A percentile compares a stretch with the other conserved stretches of the same genome.
Evolutionary conservation across 2,113 vertebrate species (phyloP).

Genomic region (Diglossa brunneiventris): DNA sequence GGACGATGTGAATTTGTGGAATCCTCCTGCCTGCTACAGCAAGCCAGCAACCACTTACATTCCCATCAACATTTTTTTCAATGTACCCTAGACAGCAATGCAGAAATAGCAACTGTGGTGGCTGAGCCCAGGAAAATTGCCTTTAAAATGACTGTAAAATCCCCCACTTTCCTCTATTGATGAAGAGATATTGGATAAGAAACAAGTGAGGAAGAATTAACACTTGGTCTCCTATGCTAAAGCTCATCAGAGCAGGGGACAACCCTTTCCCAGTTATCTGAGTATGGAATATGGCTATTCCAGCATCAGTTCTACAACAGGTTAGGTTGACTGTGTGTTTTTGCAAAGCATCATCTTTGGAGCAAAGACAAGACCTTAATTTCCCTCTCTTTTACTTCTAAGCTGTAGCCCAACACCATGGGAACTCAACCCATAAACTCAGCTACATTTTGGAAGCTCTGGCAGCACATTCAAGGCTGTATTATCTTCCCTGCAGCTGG

Average conservation of each 20-base stretch:
- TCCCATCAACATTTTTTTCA: not conserved
- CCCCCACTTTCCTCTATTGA: not conserved
- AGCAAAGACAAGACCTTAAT: not conserved
- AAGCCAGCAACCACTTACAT: slow-evolving; percentile 15
- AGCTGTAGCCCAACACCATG: not conserved
- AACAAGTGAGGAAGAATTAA: not conserved
- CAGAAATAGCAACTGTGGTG: slow-evolving; percentile 26
- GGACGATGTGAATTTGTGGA: not conserved
- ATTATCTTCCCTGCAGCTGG: not conserved
- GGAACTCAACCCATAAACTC: not conserved
- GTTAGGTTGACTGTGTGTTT: not conserved
- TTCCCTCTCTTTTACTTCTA: not conserved
- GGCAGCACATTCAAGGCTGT: not conserved
- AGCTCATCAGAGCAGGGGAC: not conserved
- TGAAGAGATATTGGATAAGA: not conserved
- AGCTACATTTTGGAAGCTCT: not conserved
- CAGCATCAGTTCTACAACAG: not conserved
- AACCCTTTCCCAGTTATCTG: not conserved
- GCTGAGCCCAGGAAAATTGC: not conserved
- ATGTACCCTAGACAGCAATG: not conserved
- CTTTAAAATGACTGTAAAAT: not conserved
- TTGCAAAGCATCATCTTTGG: not conserved
- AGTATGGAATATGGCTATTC: not conserved
- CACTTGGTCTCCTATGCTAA: not conserved
- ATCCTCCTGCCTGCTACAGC: slow-evolving; percentile 25